Percentiles rank a stretch among this genome's conserved stretches.
Conservation (phyloP, 2,888 invertebrate species). For the Diogma glabrata region DNA sequence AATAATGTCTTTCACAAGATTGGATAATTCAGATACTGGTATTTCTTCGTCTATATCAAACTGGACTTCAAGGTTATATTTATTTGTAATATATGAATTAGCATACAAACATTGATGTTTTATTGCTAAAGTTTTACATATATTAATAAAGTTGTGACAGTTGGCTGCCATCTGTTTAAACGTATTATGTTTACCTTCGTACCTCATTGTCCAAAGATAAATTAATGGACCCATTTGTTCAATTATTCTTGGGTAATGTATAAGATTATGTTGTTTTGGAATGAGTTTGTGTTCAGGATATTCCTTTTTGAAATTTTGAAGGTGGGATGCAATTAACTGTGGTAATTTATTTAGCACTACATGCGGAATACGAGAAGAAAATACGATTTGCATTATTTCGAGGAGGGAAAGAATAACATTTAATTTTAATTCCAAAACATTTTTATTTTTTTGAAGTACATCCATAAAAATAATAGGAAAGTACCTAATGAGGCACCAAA, state of each 20-base stretch:
- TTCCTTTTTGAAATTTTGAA: no score
- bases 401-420: no score
- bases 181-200: background rate
- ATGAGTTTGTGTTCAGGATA: background rate
- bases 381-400: background rate
- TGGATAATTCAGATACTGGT: background rate
- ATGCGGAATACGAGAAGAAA: background rate
- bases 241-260: no score
- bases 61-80: background rate
- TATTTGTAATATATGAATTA: background rate
- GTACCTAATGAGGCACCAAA: background rate
- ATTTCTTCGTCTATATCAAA: conserved; percentile 1
- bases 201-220: no score
- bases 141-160: background rate
- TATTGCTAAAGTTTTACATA: background rate
- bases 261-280: background rate
- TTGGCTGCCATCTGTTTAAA: conserved; percentile 1
- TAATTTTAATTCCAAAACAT: background rate
- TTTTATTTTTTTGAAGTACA: background rate
- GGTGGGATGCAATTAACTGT: background rate
- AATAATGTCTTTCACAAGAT: background rate
- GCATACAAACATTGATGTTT: conserved; percentile 4
- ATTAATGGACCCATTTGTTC: no score
- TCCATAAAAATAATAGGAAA: background rate
- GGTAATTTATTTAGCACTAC: no score